Conservation (phyloP, 2,888 invertebrate species). For the Adineta ricciae region DNA sequence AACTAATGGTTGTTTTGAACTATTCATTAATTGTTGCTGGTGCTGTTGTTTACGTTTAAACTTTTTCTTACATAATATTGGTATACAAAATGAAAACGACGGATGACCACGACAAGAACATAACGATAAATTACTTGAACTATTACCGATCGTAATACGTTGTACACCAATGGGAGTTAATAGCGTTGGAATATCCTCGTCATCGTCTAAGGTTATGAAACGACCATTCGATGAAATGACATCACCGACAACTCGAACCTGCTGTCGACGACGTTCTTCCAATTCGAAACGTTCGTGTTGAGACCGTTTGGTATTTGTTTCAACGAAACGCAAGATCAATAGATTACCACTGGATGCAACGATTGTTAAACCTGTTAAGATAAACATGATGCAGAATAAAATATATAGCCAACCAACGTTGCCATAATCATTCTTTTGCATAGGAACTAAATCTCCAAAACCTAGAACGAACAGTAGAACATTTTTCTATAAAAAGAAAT, state of each 20-base stretch:
- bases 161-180: not conserved
- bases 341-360: conserved; percentile 96
- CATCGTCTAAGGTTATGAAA: conserved; percentile 18
- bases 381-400: conserved; percentile 87
- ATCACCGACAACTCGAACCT: conserved; percentile 86
- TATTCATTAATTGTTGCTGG: not conserved
- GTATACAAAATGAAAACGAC: not conserved
- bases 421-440: conserved; percentile 85
- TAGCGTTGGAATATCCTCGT: not conserved
- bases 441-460: conserved; percentile 96
- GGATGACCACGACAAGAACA: not conserved
- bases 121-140: not conserved
- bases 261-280: conserved; percentile 78
- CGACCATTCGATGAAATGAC: conserved; percentile 60
- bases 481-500: not conserved
- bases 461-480: too few species aligned
- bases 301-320: conserved; percentile 90
- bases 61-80: not conserved
- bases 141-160: not conserved
- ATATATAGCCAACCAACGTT: conserved; percentile 91
- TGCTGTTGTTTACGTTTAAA: not conserved
- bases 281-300: conserved; percentile 79
- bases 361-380: conserved; percentile 89
- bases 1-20: not conserved
- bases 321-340: conserved; percentile 88